Base-by-base conservation (phyloP, 2,797 vertebrate genomes). In the Lutjanus argentimaculatus region DNA sequence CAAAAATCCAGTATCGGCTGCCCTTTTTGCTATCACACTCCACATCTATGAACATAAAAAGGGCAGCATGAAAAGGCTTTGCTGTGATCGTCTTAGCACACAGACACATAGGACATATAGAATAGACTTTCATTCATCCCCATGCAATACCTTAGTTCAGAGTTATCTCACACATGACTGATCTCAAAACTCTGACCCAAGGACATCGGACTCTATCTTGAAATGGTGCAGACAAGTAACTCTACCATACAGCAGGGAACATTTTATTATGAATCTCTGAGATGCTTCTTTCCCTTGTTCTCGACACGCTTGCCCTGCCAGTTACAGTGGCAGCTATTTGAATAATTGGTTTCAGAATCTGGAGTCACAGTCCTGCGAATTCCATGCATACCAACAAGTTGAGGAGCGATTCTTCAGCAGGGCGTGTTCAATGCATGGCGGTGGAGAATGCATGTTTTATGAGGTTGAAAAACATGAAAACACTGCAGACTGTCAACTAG, bases 291-390 rank as follows among this genome's bases (percentile, higher is more conserved):
- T 63, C 68, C 67, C 79, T 92, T 91, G 82, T 92, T 93, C 84
- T 88, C 80, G 79, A 91, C 92, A 90, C 15, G 75, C 90, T 85
- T 85, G 79, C 83, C 83, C 85, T 87, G 84, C 82, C 67, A 58
- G 80, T 88, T 90, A 89, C 81, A 88, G 91, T 72, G 67, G 85
- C 82, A 76, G 88, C 88, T 88, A 89, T 91, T 93, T 92, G 86
- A 95, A 94, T 93, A 94, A 95, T 94, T 94, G 93, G 74, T 93
- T 94, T 92, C 84, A 74, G 77, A 91, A 91, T 92, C 85, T 82
- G 67, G 79, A 94, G 92, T 93, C 91, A 90, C 87, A 85, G 88
- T 85, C 84, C 79, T 77, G 72, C 66, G 55, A 93, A 90, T 93
- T 80, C 87, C 79, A 94, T 94, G 93, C 91, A 94, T 94, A 92